phyloP scores from a whole-genome alignment of 2,797 vertebrate genomes.

The Melanotaenia maccullochi region DNA sequence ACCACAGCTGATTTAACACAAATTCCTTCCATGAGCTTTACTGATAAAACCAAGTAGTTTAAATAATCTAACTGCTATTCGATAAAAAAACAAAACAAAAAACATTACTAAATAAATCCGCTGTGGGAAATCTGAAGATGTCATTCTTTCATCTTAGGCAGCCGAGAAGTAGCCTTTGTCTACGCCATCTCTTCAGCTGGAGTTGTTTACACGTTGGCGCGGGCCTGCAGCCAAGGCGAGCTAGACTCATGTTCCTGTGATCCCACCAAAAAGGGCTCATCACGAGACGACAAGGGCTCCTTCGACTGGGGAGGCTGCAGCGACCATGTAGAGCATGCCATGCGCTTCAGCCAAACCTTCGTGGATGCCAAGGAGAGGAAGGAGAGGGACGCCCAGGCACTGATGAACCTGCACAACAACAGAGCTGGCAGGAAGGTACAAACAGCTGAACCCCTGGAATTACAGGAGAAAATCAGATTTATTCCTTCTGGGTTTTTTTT shows the following conservation, averaged over 20 bases:
- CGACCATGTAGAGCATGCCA: slow-evolving; percentile 92
- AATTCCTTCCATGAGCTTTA: too few species aligned
- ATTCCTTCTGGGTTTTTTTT: not conserved
- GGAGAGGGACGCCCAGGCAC: slow-evolving; percentile 90
- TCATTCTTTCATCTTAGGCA: slow-evolving; percentile 81
- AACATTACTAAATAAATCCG: too few species aligned
- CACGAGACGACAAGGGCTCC: slow-evolving; percentile 86
- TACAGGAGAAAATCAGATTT: too few species aligned
- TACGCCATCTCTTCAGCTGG: slow-evolving; percentile 96
- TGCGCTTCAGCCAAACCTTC: slow-evolving; percentile 91
- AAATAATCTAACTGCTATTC: too few species aligned
- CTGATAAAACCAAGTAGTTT: too few species aligned
- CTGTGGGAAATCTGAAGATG: too few species aligned
- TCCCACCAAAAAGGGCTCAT: slow-evolving; percentile 90
- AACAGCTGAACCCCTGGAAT: not conserved
- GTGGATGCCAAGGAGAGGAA: slow-evolving; percentile 93
- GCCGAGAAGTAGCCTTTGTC: slow-evolving; percentile 94
- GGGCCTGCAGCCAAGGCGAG: slow-evolving; percentile 95
- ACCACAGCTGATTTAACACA: too few species aligned
- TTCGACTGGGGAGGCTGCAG: slow-evolving; percentile 98
- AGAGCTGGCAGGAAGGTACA: slow-evolving; percentile 92
- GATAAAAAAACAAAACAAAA: too few species aligned
- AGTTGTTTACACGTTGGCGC: slow-evolving; percentile 92
- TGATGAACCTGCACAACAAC: slow-evolving; percentile 98
- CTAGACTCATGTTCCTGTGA: slow-evolving; percentile 95